Evolutionary conservation across 2,113 vertebrate species (phyloP), one percentile per base, ranked within the genome.

Genomic region (Sula dactylatra): DNA sequence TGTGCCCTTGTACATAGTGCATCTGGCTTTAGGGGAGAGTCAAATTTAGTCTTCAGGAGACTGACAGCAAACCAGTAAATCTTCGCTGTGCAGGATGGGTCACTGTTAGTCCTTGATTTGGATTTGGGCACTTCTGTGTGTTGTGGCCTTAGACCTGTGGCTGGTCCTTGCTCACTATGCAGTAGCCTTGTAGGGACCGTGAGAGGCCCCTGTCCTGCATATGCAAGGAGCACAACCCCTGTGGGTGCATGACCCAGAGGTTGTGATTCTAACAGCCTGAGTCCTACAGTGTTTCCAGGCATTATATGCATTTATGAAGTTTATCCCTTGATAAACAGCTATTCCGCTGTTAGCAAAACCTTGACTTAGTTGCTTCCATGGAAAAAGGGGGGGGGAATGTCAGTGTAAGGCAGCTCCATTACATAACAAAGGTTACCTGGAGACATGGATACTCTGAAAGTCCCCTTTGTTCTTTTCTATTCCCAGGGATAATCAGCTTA

Each of bases 401-500:
- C 49, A 6, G 12, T 70, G 58, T 88, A 72, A 93, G 61, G 77
- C 78, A 77, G 42, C 84, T 94, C 61, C 49, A 61, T 97, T 97
- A 72, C 66, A 82, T 96, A 97, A 96, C 36, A 13, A 69, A 97
- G 94, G 93, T 96, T 89, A 83, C 61, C 62, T 80, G 62, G 54
- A 94, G 91, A 85, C 70, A 79, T 26, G 29, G 42, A 76, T 91
- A 70, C 45, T 58, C 70, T 62, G 66, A 85, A 91, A 88, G 87
- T 89, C 42, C 62, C 34, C 71, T 92, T 82, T 96, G 84, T 91
- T 90, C 93, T 87, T 71, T 94, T 89, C 70, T 93, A 38, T 93
- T 97, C 94, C 66, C 58, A 66, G 81, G 89, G 78, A 95, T 81
- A 89, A 95, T 93, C 81, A 65, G 77, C 91, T 94, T 95, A 91